Evolutionary conservation across 2,888 invertebrate species (phyloP), one percentile per base, ranked within the genome.

Genomic region (Epirrhoe alternata): DNA sequence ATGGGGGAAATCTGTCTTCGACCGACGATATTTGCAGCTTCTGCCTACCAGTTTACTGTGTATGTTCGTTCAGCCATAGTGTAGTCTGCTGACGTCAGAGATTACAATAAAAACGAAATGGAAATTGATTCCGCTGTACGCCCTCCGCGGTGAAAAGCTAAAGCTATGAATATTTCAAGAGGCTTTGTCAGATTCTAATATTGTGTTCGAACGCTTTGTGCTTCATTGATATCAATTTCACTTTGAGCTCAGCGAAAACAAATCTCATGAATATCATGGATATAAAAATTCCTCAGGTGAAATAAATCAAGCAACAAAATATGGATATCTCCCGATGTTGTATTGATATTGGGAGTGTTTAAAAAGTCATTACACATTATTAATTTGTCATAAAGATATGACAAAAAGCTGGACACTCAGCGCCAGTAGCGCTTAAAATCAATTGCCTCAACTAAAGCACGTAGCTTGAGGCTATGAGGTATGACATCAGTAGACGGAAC

Each of bases 401-500:
- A 35, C 35, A 55, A 50, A 54, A 56, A 45, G 60, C 38, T 33
- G n/a, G 30, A 12, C 45, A 51, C 35, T 47, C 1, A 10, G 61
- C 61, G 50, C 35, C 59, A 52, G 64, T 42, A 64, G 61, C 60
- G 42, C 57, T 68, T 61, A 51, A 64, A 61, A 61, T 54, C 61
- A 61, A 61, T 64, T 56, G 38, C 50, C 7, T 33, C 33, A 30
- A 52, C 60, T 57, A 64, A 68, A 68, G 64, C 68, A 66, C 68
- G 67, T 51, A 75, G 73, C 70, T 71, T 75, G 75, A 77, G 80
- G 80, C 80, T 56, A 52, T 60, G 64, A 61, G 71, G 79, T 86
- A 88, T 92, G 92, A 92, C 90, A 90, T 91, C 91, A 91, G 85
- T 80, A 86, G 83, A 86, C 87, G 88, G 88, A 91, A 90, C 88